Evolutionary conservation across 2,797 vertebrate genomes (phyloP).

Genomic region (Myoxocephalus aenaeus): DNA sequence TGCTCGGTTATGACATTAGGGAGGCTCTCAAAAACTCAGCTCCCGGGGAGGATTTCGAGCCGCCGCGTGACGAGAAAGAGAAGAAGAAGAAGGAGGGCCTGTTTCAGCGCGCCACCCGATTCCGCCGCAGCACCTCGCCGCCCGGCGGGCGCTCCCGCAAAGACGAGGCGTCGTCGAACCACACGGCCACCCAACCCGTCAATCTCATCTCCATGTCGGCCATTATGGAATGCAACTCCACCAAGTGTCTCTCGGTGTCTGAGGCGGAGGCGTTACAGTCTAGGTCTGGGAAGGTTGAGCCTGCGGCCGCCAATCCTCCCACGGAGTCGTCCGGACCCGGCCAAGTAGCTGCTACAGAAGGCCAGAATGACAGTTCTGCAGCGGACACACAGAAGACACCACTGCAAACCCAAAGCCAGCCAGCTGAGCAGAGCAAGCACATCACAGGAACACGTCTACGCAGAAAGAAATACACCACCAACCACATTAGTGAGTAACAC

Average conservation of each 20-base stretch:
- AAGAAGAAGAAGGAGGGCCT: conserved; percentile 90
- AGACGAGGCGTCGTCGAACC: conserved; percentile 76
- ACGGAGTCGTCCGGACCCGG: conserved; percentile 29
- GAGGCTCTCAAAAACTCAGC: conserved; percentile 80
- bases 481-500: conserved; percentile 78
- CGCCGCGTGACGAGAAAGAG: conserved; percentile 84
- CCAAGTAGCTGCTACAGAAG: conserved; percentile 28
- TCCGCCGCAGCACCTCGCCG: conserved; percentile 88
- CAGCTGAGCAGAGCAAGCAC: conserved; percentile 65
- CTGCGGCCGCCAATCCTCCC: conserved; percentile 8
- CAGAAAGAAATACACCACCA: conserved; percentile 81
- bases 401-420: conserved; percentile 66
- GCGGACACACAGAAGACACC: conserved; percentile 55
- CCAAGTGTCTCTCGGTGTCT: conserved; percentile 87
- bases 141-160: conserved; percentile 78
- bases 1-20: conserved; percentile 90
- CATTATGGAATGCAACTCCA: conserved; percentile 88
- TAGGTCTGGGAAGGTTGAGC: conserved; percentile 46
- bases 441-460: conserved; percentile 77
- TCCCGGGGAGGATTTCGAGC: conserved; percentile 82
- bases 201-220: conserved; percentile 89
- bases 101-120: conserved; percentile 89
- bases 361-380: conserved; percentile 34
- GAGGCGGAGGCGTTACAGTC: conserved; percentile 66
- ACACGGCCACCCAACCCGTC: conserved; percentile 62